Percentiles rank a stretch among this genome's conserved stretches.
Conservation (phyloP, 2,888 invertebrate genomes). For the Cephus pulcher region DNA sequence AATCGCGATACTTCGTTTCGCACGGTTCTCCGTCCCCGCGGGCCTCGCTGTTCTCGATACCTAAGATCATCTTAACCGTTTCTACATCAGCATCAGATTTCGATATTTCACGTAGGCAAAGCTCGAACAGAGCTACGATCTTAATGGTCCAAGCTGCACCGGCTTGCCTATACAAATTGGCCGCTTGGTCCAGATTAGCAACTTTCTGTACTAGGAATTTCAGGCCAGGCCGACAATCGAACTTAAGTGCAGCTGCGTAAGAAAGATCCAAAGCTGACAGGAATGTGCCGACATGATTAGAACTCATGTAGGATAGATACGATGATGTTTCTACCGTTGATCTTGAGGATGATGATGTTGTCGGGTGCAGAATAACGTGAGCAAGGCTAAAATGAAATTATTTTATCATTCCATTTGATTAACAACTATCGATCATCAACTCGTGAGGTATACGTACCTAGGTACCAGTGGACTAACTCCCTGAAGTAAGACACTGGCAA, state of each 20-base stretch:
- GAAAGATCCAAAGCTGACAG: slow-evolving; percentile 85
- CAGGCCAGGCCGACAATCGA: slow-evolving; percentile 90
- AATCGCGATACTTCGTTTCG: slow-evolving; percentile 32
- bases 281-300: slow-evolving; percentile 76
- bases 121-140: slow-evolving; percentile 86
- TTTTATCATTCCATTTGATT: slow-evolving; percentile 28
- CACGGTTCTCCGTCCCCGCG: slow-evolving; percentile 20
- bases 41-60: slow-evolving; percentile 40
- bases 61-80: slow-evolving; percentile 42
- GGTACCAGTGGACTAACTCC: slow-evolving; percentile 75
- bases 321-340: slow-evolving; percentile 41
- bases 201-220: slow-evolving; percentile 96
- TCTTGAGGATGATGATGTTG: slow-evolving; percentile 37
- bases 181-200: slow-evolving; percentile 85
- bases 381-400: slow-evolving; percentile 63
- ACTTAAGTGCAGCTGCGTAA: slow-evolving; percentile 84
- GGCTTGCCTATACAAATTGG: slow-evolving; percentile 92
- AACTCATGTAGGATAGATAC: slow-evolving; percentile 66
- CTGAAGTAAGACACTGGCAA: slow-evolving; percentile 87
- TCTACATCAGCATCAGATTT: slow-evolving; percentile 52
- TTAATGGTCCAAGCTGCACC: slow-evolving; percentile 93
- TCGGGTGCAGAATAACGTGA: slow-evolving; percentile 62
- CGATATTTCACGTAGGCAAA: slow-evolving; percentile 79
- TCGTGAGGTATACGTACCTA: slow-evolving; percentile 57
- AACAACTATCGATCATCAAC: not conserved